Conservation (phyloP, 2,888 invertebrate genomes). For the Thecophora atra region DNA sequence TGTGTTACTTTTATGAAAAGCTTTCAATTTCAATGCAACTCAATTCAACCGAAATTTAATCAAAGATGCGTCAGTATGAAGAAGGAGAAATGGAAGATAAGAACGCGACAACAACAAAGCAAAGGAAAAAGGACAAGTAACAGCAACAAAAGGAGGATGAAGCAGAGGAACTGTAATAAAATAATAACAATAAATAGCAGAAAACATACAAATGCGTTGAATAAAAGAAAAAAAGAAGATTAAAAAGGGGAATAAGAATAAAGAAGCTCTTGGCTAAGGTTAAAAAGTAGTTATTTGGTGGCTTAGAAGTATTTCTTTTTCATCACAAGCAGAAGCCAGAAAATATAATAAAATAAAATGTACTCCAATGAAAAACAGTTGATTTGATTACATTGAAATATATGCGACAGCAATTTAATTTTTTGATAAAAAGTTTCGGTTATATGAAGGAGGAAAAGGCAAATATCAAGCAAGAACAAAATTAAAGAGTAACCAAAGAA, state of each 20-base stretch:
- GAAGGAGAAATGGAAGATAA: background rate
- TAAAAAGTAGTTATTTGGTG: background rate
- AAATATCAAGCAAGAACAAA: background rate
- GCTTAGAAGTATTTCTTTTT: background rate
- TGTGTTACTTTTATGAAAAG: constrained; percentile 15
- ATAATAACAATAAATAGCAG: background rate
- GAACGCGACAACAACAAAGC: background rate
- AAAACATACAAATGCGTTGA: background rate
- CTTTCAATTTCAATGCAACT: constrained; percentile 29
- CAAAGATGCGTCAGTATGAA: constrained; percentile 7
- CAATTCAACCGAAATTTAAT: constrained; percentile 32
- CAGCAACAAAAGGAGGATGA: background rate
- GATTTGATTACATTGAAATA: constrained; percentile 31
- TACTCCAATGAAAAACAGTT: background rate
- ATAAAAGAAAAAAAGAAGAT: background rate
- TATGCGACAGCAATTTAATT: constrained; percentile 12
- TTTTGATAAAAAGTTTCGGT: constrained; percentile 11
- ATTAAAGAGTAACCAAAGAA: background rate
- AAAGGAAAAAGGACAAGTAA: background rate
- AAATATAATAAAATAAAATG: no score
- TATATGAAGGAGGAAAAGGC: background rate
- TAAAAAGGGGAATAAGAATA: background rate
- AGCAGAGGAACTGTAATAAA: background rate
- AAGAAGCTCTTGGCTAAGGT: no score
- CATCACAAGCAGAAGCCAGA: background rate